These are phyloP conservation scores for Pseudochirops cupreus DNA, from an alignment of 2,797 vertebrate species.

Conservation along the genomic window DNA sequence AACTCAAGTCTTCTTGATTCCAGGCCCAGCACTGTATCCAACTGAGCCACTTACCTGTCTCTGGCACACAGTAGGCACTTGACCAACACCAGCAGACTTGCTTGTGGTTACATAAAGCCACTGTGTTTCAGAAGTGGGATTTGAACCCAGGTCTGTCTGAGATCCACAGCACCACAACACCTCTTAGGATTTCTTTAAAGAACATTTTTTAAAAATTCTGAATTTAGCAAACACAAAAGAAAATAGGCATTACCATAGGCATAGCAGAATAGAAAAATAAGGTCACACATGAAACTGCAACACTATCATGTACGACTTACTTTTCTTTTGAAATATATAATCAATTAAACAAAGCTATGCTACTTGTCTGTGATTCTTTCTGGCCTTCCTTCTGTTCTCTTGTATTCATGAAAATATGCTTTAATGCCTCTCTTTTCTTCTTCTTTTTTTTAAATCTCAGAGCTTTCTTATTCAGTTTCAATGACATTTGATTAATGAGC, in stretches of 20 bases:
- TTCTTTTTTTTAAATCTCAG: background rate
- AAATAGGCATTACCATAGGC: background rate
- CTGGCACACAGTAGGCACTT: background rate
- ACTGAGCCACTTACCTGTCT: background rate
- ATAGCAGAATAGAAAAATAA: background rate
- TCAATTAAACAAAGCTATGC: background rate
- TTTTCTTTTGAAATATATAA: background rate
- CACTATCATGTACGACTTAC: too few relatives aligned
- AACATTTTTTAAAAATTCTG: background rate
- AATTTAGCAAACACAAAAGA: background rate
- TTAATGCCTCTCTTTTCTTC: background rate
- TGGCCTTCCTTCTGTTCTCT: background rate
- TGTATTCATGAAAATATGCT: background rate
- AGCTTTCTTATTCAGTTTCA: background rate
- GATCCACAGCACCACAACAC: too few relatives aligned
- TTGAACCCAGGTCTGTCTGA: background rate
- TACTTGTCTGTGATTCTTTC: background rate
- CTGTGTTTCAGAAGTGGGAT: background rate
- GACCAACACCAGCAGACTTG: background rate
- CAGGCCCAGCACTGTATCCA: background rate
- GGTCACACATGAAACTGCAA: background rate
- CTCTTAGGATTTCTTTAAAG: background rate
- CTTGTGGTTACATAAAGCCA: background rate
- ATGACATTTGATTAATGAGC: background rate
- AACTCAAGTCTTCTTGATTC: too few relatives aligned